Conservation (phyloP, 37 sponge, comb jelly and placozoan species). For the Geodia barretti region DNA sequence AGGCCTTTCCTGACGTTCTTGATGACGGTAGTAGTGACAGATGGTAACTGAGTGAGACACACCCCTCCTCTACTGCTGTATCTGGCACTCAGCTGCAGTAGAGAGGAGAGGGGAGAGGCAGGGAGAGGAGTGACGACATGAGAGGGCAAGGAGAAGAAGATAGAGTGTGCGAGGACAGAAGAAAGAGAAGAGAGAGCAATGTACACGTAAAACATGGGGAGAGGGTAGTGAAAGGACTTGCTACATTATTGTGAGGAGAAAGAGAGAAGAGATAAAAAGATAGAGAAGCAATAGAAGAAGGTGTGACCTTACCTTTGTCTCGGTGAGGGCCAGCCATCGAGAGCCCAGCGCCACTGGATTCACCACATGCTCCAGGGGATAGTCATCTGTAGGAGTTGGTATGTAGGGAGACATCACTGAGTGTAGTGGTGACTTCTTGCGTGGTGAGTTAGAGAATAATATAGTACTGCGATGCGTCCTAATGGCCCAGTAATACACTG, state of each 20-base stretch:
- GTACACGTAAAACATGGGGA: background rate
- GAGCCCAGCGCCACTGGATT: conserved; percentile 89
- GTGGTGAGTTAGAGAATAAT: too few relatives aligned
- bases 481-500: too few relatives aligned
- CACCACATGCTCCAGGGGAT: conserved; percentile 54
- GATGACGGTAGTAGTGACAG: conserved; percentile 77
- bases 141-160: too few relatives aligned
- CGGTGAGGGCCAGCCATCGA: conserved; percentile 92
- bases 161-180: too few relatives aligned
- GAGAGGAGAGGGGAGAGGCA: background rate
- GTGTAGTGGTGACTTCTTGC: too few relatives aligned
- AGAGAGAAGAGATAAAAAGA: too few relatives aligned
- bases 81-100: conserved; percentile 43
- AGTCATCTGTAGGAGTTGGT: conserved; percentile 40
- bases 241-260: too few relatives aligned
- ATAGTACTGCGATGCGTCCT: too few relatives aligned
- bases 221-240: background rate
- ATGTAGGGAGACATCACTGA: background rate
- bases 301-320: conserved; percentile 71
- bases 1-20: conserved; percentile 74
- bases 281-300: too few relatives aligned
- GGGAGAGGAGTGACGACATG: too few relatives aligned
- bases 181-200: background rate
- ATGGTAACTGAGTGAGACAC: conserved; percentile 42
- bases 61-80: conserved; percentile 79